Evolutionary conservation across 2,797 vertebrate genomes (phyloP).

Genomic region (Sparus aurata): DNA sequence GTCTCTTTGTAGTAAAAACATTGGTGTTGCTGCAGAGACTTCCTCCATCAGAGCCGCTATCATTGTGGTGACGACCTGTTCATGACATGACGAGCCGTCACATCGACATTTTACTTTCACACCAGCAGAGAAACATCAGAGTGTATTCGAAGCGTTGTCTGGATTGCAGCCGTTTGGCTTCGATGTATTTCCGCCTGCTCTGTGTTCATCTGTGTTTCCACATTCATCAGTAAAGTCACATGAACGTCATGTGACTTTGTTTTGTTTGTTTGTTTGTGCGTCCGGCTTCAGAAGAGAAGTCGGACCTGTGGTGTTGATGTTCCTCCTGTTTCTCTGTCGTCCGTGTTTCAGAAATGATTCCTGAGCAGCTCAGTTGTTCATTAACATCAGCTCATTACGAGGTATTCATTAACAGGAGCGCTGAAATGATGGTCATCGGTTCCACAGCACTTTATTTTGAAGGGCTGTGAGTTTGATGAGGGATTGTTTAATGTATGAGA

Average conservation of each 20-base stretch:
- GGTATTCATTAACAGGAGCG: background rate
- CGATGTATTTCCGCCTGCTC: background rate
- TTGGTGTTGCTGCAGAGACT: background rate
- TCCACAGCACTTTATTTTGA: too few species aligned
- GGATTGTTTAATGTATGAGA: too few species aligned
- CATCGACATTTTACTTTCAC: background rate
- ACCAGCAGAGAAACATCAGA: background rate
- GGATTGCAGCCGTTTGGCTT: background rate
- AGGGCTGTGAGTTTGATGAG: too few species aligned
- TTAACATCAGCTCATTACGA: background rate
- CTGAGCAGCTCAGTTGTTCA: background rate
- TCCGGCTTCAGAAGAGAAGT: background rate
- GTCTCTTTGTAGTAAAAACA: background rate
- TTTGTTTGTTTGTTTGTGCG: background rate
- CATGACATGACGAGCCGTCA: background rate
- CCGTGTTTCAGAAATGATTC: background rate
- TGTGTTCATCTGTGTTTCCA: background rate
- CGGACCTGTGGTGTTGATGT: background rate
- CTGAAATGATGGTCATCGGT: too few species aligned
- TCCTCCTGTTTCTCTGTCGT: slow-evolving; percentile 9
- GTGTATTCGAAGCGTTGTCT: background rate
- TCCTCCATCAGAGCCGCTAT: too few species aligned
- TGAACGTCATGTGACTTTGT: background rate
- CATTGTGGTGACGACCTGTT: background rate
- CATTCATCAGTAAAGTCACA: background rate